phyloP scores from a whole-genome alignment of 2,888 invertebrate species.

The Platycheirus albimanus region DNA sequence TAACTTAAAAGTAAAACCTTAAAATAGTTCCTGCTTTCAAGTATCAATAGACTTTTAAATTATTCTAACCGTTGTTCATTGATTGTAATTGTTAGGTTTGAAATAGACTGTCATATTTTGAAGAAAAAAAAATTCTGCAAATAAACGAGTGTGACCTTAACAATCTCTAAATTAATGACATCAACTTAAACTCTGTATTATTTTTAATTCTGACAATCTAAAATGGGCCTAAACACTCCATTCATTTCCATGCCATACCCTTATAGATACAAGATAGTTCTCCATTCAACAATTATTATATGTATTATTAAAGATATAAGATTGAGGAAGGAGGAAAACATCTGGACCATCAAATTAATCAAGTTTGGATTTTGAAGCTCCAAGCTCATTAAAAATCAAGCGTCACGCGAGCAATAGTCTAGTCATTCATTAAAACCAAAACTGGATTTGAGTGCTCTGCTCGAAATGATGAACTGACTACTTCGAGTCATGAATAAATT shows the following conservation, averaged over 20 bases:
- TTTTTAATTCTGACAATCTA: background rate
- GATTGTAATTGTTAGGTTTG: background rate
- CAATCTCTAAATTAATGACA: background rate
- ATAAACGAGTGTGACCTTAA: background rate
- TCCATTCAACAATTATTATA: background rate
- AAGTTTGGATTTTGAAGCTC: background rate
- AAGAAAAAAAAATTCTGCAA: background rate
- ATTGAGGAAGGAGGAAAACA: conserved; percentile 4
- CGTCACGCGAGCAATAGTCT: background rate
- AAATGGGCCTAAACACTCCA: background rate
- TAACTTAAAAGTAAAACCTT: background rate
- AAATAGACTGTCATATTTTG: background rate
- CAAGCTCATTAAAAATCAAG: background rate
- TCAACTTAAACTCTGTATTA: background rate
- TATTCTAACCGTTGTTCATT: background rate
- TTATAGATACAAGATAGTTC: background rate
- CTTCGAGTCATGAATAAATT: background rate
- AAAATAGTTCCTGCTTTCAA: background rate
- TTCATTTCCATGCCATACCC: no score
- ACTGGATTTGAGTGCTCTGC: background rate
- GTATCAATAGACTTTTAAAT: background rate
- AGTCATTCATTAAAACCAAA: background rate
- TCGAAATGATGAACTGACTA: background rate
- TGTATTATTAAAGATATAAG: no score
- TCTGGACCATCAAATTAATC: conserved; percentile 1